Conservation (phyloP, 2,888 invertebrate genomes). For the Drosophila affinis region DNA sequence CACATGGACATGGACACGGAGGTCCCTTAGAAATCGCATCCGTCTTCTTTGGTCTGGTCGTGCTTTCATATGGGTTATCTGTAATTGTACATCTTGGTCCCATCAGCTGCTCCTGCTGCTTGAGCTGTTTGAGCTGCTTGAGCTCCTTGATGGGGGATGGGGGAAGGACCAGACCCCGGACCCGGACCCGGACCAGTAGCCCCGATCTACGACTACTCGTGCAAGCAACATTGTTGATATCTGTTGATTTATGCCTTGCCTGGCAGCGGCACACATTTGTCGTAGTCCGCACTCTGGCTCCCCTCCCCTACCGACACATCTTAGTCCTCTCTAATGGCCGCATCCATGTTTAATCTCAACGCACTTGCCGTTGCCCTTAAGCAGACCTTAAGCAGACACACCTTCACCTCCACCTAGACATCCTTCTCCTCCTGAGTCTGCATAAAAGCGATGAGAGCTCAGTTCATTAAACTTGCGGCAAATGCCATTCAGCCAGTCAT, state of each 20-base stretch:
- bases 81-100: slow-evolving; percentile 73
- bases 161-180: too few species aligned
- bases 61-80: slow-evolving; percentile 67
- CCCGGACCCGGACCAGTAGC: not conserved
- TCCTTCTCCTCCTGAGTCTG: slow-evolving; percentile 14
- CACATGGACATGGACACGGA: slow-evolving; percentile 32
- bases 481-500: slow-evolving; percentile 32
- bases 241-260: slow-evolving; percentile 61
- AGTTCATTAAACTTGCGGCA: slow-evolving; percentile 52
- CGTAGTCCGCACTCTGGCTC: not conserved
- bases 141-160: too few species aligned
- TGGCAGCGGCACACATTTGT: slow-evolving; percentile 62
- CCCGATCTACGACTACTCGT: slow-evolving; percentile 42
- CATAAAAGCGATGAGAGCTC: slow-evolving; percentile 32
- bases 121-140: slow-evolving; percentile 4
- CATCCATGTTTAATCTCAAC: slow-evolving; percentile 13
- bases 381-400: slow-evolving; percentile 24
- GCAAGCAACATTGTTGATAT: slow-evolving; percentile 28
- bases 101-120: slow-evolving; percentile 1
- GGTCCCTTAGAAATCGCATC: slow-evolving; percentile 58
- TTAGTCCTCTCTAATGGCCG: not conserved
- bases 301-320: too few species aligned
- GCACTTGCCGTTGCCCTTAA: slow-evolving; percentile 13
- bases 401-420: not conserved
- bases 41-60: slow-evolving; percentile 43